phyloP scores from a whole-genome alignment of 2,888 invertebrate genomes.

The Drosophila antonietae region DNA sequence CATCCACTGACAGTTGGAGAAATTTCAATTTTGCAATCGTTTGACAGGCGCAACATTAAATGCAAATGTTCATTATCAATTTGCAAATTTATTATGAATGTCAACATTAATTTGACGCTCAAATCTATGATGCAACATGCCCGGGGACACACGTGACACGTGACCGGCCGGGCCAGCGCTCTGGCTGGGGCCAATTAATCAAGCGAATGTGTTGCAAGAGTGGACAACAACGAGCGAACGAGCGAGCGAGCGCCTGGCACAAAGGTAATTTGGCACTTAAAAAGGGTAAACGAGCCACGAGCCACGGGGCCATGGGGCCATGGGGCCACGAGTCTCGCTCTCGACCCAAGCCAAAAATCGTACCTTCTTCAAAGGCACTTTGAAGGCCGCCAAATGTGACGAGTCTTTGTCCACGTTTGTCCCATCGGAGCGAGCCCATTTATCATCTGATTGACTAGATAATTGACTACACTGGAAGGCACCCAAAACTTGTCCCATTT shows the following conservation, averaged over 20 bases:
- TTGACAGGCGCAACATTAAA: conserved; percentile 69
- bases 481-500: conserved; percentile 10
- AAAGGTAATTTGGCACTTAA: conserved; percentile 75
- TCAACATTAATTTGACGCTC: conserved; percentile 70
- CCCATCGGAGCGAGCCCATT: conserved; percentile 54
- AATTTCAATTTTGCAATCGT: conserved; percentile 65
- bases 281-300: conserved; percentile 63
- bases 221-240: conserved; percentile 1
- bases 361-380: conserved; percentile 59
- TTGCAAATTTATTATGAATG: conserved; percentile 76
- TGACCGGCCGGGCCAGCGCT: conserved; percentile 25
- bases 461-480: conserved; percentile 55
- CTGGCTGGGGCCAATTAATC: conserved; percentile 62
- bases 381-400: conserved; percentile 66
- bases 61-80: conserved; percentile 72
- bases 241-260: conserved; percentile 17
- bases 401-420: conserved; percentile 37
- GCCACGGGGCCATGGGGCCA: neutral
- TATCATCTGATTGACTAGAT: conserved; percentile 77
- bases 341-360: conserved; percentile 21
- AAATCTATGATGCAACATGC: conserved; percentile 38
- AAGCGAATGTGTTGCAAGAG: conserved; percentile 67
- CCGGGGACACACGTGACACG: conserved; percentile 37
- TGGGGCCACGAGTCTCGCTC: neutral
- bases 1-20: conserved; percentile 23